These are phyloP conservation scores for Lerista edwardsae DNA, from an alignment of 2,797 vertebrate species.

Conservation along the genomic window DNA sequence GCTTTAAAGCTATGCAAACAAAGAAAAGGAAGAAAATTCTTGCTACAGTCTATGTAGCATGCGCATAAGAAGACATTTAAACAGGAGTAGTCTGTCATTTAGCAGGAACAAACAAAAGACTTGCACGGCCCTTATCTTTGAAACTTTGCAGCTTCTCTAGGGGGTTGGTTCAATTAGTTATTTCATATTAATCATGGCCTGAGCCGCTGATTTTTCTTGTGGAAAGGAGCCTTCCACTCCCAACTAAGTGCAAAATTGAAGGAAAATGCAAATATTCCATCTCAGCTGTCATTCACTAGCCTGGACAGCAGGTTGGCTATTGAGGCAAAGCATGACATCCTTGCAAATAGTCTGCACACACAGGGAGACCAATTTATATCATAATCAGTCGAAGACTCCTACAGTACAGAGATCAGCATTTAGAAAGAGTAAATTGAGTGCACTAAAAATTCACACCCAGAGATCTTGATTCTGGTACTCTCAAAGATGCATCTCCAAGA, in stretches of 20 bases:
- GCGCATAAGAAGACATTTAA: conserved; percentile 61
- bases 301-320: neutral
- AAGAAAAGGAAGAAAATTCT: neutral
- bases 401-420: conserved; percentile 10
- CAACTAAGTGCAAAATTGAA: conserved; percentile 34
- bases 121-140: conserved; percentile 52
- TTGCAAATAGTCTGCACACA: neutral
- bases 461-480: neutral
- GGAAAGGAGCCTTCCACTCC: conserved; percentile 48
- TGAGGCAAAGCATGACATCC: neutral
- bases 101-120: conserved; percentile 68
- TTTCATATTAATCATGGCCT: conserved; percentile 57
- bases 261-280: neutral
- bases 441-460: conserved; percentile 29
- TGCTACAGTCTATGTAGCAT: neutral
- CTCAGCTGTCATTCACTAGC: conserved; percentile 7
- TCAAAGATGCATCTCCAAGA: too few relatives aligned
- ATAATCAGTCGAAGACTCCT: conserved; percentile 47
- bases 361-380: conserved; percentile 34
- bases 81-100: conserved; percentile 54
- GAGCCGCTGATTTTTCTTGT: conserved; percentile 42
- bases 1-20: conserved; percentile 45
- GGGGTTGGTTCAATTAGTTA: conserved; percentile 63
- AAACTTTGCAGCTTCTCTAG: conserved; percentile 57
- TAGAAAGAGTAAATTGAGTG: conserved; percentile 29